phyloP scores from a whole-genome alignment of 2,113 vertebrate species.

The Ellobius talpinus region DNA sequence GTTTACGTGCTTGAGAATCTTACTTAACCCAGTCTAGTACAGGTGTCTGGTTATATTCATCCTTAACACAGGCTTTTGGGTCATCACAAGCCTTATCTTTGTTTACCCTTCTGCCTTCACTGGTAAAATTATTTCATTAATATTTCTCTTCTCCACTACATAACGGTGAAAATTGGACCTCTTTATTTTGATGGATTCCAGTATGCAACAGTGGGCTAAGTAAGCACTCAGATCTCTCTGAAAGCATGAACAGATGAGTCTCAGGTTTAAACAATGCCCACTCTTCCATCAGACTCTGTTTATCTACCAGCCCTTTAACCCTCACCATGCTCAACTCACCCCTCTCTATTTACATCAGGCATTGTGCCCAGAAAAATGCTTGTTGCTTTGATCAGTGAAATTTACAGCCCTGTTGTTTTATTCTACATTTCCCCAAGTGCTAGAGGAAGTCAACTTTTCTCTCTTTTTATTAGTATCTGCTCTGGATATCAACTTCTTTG shows the following conservation, averaged over 20 bases:
- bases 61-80: neutral
- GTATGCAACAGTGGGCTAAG: neutral
- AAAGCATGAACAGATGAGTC: neutral
- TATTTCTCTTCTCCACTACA: neutral
- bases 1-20: neutral
- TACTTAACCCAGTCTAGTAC: neutral
- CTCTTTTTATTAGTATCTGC: neutral
- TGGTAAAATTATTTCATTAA: neutral
- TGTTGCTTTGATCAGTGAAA: neutral
- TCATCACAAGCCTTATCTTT: neutral
- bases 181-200: neutral
- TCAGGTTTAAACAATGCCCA: neutral
- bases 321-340: no score
- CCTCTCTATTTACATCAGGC: neutral
- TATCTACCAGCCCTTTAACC: neutral
- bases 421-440: neutral
- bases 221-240: neutral
- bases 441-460: neutral
- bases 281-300: no score
- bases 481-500: neutral
- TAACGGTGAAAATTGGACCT: neutral
- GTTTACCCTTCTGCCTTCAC: neutral
- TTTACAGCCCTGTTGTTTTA: neutral
- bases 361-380: neutral
- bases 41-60: neutral